A percentile compares a stretch with the other conserved stretches of the same genome.
phyloP scores from a whole-genome alignment of 2,797 vertebrate genomes.

The Anabas testudineus region DNA sequence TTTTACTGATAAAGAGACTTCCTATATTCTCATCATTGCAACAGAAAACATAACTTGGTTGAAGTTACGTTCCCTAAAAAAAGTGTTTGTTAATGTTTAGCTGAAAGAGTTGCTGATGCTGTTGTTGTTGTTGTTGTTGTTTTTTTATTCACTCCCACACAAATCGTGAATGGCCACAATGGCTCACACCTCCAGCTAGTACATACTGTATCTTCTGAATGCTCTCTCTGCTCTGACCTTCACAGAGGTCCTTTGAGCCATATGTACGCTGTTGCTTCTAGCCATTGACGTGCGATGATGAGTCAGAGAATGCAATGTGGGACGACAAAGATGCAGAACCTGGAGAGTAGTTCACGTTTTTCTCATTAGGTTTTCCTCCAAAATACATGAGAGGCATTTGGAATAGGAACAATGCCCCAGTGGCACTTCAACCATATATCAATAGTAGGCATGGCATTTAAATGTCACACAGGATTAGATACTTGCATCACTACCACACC shows the following conservation, averaged over 20 bases:
- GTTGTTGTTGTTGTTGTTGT: background rate
- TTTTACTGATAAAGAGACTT: no score
- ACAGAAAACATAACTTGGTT: no score
- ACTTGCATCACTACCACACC: slow-evolving; percentile 68
- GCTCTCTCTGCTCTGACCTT: slow-evolving; percentile 49
- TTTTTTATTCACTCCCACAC: slow-evolving; percentile 4
- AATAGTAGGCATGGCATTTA: slow-evolving; percentile 80
- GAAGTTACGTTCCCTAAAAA: no score
- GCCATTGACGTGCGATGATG: slow-evolving; percentile 5
- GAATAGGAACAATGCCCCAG: slow-evolving; percentile 48
- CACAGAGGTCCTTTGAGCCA: slow-evolving; percentile 43
- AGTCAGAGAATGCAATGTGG: slow-evolving; percentile 15
- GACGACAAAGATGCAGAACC: slow-evolving; percentile 32
- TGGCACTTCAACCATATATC: slow-evolving; percentile 69
- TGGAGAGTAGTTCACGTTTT: slow-evolving; percentile 35
- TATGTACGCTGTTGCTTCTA: slow-evolving; percentile 32
- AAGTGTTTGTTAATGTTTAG: slow-evolving; percentile 12
- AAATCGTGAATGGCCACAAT: slow-evolving; percentile 17
- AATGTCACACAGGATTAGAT: slow-evolving; percentile 81
- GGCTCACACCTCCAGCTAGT: slow-evolving; percentile 20
- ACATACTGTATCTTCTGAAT: slow-evolving; percentile 18
- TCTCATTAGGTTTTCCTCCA: slow-evolving; percentile 59
- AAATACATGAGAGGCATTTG: slow-evolving; percentile 57
- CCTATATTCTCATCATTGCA: no score
- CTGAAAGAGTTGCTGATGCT: slow-evolving; percentile 16